These are phyloP conservation scores for Caenorhabditis afra DNA, from an alignment of 2,888 invertebrate genomes.

Conservation along the genomic window DNA sequence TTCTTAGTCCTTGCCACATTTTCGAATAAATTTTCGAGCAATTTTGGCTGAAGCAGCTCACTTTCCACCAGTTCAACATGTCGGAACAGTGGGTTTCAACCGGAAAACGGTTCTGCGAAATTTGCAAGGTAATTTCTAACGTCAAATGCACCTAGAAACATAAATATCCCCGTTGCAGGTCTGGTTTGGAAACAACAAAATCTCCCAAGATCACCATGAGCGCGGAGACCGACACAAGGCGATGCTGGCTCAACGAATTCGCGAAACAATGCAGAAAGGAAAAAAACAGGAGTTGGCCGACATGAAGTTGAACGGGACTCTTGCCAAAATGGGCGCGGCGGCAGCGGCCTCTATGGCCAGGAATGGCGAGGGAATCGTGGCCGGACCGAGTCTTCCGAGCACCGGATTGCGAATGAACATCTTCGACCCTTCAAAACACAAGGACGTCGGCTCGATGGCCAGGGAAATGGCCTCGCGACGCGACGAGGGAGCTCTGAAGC, in stretches of 20 bases:
- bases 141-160: neutral
- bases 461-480: constrained; percentile 63
- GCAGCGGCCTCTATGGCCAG: constrained; percentile 71
- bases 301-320: constrained; percentile 68
- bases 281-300: constrained; percentile 53
- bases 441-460: constrained; percentile 66
- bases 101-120: constrained; percentile 96
- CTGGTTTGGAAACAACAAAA: constrained; percentile 97
- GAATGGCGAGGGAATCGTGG: constrained; percentile 55
- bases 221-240: constrained; percentile 76
- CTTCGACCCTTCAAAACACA: constrained; percentile 63
- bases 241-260: constrained; percentile 47
- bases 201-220: constrained; percentile 81
- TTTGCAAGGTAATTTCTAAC: constrained; percentile 86
- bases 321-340: constrained; percentile 75
- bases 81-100: constrained; percentile 89
- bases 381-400: constrained; percentile 59
- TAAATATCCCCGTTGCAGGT: constrained; percentile 82
- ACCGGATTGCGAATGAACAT: constrained; percentile 63
- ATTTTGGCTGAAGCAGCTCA: constrained; percentile 2
- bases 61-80: constrained; percentile 69
- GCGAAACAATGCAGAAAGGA: constrained; percentile 51
- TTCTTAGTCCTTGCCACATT: neutral
- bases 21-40: constrained; percentile 1
- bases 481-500: constrained; percentile 48